Evolutionary conservation across 2,797 vertebrate species (phyloP).

Genomic region (Podarcis siculus): DNA sequence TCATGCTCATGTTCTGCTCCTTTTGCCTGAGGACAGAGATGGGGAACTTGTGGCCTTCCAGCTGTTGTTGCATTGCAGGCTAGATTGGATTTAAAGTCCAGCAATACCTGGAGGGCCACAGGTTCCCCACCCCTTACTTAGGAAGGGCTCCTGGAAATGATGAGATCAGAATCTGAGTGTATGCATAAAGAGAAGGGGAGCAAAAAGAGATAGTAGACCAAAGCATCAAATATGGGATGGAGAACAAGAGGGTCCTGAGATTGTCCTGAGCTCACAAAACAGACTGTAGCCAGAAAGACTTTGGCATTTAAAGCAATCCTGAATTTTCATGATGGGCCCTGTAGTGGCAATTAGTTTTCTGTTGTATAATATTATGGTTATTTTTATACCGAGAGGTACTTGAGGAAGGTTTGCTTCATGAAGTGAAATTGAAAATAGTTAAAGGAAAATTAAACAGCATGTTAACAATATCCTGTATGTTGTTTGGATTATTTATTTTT

Average conservation of each 20-base stretch:
- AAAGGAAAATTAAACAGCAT: background rate
- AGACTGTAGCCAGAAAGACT: background rate
- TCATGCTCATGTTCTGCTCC: background rate
- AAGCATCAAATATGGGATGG: background rate
- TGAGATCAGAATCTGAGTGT: background rate
- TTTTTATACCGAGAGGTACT: background rate
- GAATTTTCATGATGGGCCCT: background rate
- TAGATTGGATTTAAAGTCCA: too few species aligned
- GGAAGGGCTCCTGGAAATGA: background rate
- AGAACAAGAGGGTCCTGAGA: background rate
- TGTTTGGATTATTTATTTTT: too few species aligned
- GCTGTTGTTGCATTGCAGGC: too few species aligned
- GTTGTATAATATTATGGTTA: background rate
- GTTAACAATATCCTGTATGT: background rate
- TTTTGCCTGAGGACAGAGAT: background rate
- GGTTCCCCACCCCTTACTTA: too few species aligned
- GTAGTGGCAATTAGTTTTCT: background rate
- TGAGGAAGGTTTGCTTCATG: background rate
- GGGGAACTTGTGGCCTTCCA: too few species aligned
- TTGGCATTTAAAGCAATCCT: background rate
- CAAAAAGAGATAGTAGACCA: background rate
- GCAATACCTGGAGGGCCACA: background rate
- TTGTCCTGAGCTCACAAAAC: background rate
- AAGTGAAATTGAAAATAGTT: background rate
- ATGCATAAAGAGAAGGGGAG: background rate